Conservation (phyloP, 2,113 vertebrate species). For the Penelope pileata region DNA sequence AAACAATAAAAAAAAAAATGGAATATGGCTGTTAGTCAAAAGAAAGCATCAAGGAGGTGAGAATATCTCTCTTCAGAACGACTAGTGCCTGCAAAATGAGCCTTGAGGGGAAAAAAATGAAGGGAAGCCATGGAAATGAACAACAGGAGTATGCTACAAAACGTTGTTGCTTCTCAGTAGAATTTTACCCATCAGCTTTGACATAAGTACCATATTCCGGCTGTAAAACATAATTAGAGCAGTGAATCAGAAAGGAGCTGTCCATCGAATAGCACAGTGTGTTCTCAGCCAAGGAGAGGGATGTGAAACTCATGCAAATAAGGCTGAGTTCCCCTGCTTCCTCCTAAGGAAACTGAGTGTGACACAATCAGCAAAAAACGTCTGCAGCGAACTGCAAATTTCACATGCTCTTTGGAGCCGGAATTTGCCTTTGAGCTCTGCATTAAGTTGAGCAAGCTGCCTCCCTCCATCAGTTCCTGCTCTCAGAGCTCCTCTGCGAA, state of each 20-base stretch:
- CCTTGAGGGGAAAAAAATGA: constrained; percentile 43
- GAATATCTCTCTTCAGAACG: constrained; percentile 2
- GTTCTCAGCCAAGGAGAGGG: constrained; percentile 61
- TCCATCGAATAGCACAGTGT: constrained; percentile 53
- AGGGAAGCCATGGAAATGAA: constrained; percentile 64
- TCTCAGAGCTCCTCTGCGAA: neutral
- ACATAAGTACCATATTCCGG: constrained; percentile 67
- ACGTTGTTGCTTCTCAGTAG: constrained; percentile 51
- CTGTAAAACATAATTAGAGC: constrained; percentile 73
- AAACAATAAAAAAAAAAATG: constrained; percentile 25
- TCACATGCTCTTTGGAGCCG: neutral
- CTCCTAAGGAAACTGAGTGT: constrained; percentile 58
- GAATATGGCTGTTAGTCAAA: constrained; percentile 49
- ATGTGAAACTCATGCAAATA: constrained; percentile 66
- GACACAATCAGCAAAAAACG: constrained; percentile 52
- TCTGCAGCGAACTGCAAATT: constrained; percentile 7
- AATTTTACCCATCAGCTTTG: constrained; percentile 72
- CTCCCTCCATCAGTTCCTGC: neutral
- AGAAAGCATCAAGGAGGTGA: constrained; percentile 25
- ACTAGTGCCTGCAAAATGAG: constrained; percentile 46
- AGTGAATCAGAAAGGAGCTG: constrained; percentile 72
- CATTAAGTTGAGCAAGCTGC: neutral
- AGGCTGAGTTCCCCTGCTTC: constrained; percentile 35
- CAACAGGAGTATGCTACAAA: constrained; percentile 62
- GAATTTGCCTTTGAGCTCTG: constrained; percentile 7